phyloP scores from a whole-genome alignment of 2,888 invertebrate genomes.

The Eupithecia abbreviata region DNA sequence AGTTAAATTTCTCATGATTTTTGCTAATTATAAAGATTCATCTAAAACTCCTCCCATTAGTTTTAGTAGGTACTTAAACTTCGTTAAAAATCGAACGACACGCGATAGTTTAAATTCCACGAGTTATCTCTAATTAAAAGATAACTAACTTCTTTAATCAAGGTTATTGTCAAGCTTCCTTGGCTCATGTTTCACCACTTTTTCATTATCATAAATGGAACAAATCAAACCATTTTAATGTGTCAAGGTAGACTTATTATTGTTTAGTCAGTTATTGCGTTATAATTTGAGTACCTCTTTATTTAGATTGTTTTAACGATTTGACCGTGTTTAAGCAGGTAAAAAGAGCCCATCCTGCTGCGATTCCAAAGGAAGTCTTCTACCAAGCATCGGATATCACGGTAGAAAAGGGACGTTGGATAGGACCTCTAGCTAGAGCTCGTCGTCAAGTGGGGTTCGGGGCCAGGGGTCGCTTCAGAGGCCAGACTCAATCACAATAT shows the following conservation, averaged over 20 bases:
- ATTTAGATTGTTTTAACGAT: conserved; percentile 35
- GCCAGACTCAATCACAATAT: conserved; percentile 94
- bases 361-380: conserved; percentile 44
- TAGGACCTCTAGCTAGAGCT: conserved; percentile 43
- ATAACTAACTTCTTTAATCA: conserved; percentile 70
- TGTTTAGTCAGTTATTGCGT: conserved; percentile 31
- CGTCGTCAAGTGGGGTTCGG: conserved; percentile 58
- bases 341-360: conserved; percentile 43
- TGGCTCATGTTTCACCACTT: conserved; percentile 72
- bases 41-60: neutral
- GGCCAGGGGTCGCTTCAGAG: conserved; percentile 83
- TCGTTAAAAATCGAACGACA: neutral
- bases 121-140: conserved; percentile 44
- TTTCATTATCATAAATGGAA: conserved; percentile 57
- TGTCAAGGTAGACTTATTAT: conserved; percentile 43
- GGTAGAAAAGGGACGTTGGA: conserved; percentile 33
- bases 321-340: conserved; percentile 55
- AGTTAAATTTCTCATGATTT: neutral
- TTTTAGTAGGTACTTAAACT: neutral
- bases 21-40: neutral
- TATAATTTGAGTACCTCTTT: conserved; percentile 20
- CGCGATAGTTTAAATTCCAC: conserved; percentile 4
- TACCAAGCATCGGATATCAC: conserved; percentile 52
- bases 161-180: conserved; percentile 63
- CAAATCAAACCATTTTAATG: conserved; percentile 42